phyloP scores from a whole-genome alignment of 53 echinoderm and acorn worm genomes.

The Echinarachnius parma region DNA sequence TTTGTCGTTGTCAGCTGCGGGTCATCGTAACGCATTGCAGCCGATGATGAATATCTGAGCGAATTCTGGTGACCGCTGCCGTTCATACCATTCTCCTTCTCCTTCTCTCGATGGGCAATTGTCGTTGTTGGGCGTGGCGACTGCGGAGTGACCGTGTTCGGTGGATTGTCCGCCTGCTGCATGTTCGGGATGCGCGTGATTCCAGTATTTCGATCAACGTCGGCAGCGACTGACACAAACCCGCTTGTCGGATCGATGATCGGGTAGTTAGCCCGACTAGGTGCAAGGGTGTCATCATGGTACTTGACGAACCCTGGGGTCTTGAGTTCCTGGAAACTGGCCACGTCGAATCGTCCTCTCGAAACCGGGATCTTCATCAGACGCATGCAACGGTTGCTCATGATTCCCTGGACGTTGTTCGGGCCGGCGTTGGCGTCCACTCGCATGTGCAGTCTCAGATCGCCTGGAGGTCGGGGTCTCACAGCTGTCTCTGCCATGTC shows the following conservation, averaged over 20 bases:
- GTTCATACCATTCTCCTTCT: conserved; percentile 22
- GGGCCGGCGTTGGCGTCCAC: conserved; percentile 93
- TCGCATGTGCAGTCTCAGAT: conserved; percentile 71
- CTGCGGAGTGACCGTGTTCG: conserved; percentile 84
- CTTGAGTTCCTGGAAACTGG: conserved; percentile 78
- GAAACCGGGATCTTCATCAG: conserved; percentile 85
- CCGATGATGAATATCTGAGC: conserved; percentile 30
- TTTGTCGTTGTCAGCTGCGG: conserved; percentile 55
- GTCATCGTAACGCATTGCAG: conserved; percentile 16
- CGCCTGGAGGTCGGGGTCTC: conserved; percentile 70
- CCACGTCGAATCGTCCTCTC: conserved; percentile 71
- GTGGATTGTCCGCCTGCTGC: conserved; percentile 77
- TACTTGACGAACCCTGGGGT: conserved; percentile 84
- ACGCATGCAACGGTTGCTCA: conserved; percentile 50
- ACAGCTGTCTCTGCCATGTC: conserved; percentile 77
- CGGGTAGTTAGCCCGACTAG: conserved; percentile 71
- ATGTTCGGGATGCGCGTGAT: conserved; percentile 61
- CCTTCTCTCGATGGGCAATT: conserved; percentile 64
- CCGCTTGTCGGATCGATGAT: conserved; percentile 90
- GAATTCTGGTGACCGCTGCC: not conserved
- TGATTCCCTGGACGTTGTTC: conserved; percentile 68
- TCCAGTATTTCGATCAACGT: conserved; percentile 89
- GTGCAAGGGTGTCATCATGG: conserved; percentile 92
- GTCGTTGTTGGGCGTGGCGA: conserved; percentile 73
- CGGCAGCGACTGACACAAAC: conserved; percentile 79